These are phyloP conservation scores for Eucriotettix oculatus DNA, from an alignment of 2,888 invertebrate genomes.

Conservation along the genomic window DNA sequence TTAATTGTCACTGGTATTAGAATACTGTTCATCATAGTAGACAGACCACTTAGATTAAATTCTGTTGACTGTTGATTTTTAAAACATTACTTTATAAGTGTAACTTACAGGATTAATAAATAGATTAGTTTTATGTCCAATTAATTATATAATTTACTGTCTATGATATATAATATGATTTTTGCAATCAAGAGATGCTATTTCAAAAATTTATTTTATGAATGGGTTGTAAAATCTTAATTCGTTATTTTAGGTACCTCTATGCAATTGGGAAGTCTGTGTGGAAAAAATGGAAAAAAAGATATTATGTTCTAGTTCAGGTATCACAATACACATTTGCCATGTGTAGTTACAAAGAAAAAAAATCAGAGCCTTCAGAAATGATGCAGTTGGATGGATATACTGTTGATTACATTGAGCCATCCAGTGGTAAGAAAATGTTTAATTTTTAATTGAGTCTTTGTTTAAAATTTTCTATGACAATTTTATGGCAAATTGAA, in stretches of 20 bases:
- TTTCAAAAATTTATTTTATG: no score
- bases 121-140: no score
- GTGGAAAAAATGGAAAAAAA: constrained; percentile 99
- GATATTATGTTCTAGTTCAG: constrained; percentile 96
- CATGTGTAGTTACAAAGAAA: constrained; percentile 98
- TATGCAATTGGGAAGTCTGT: constrained; percentile 91
- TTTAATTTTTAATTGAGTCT: not conserved
- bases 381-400: constrained; percentile 99
- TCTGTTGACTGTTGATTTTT: no score
- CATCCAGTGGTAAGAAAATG: constrained; percentile 59
- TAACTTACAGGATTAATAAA: no score
- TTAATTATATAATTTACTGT: no score
- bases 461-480: constrained; percentile 1
- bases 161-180: no score
- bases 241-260: constrained; percentile 40
- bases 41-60: no score
- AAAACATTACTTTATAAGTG: no score
- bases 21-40: no score
- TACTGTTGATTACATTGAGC: constrained; percentile 97
- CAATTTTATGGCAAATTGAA: not conserved
- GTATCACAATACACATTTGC: constrained; percentile 99
- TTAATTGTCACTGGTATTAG: no score
- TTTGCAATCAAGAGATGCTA: no score
- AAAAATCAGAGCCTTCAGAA: constrained; percentile 97
- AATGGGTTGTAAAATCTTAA: no score